Conservation (phyloP, 2,113 vertebrate genomes). For the Himantopus leucocephalus region DNA sequence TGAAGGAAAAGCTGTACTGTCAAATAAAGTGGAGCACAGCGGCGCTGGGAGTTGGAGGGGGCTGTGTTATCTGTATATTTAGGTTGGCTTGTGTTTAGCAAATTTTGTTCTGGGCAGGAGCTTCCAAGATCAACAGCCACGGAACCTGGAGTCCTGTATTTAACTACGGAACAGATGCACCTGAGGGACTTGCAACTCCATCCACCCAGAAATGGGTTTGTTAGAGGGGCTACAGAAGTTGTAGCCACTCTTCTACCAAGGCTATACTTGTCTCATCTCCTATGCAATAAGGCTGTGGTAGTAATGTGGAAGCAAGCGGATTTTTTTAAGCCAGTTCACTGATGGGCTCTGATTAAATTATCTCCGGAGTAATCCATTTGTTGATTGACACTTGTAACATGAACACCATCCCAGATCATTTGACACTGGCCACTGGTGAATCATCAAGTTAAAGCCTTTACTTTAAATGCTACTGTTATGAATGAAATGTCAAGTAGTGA, state of each 20-base stretch:
- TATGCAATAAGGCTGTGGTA: neutral
- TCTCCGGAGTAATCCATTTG: neutral
- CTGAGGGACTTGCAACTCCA: neutral
- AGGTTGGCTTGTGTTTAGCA: neutral
- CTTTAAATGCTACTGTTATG: conserved; percentile 11
- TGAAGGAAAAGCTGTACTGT: conserved; percentile 19
- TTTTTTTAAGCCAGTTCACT: neutral
- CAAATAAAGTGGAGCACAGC: conserved; percentile 41
- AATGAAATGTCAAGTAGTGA: conserved; percentile 40
- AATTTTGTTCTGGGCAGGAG: neutral
- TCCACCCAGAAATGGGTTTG: neutral
- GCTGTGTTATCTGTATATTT: neutral
- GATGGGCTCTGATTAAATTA: conserved; percentile 8
- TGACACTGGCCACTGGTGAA: neutral
- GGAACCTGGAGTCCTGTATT: neutral
- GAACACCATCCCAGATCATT: neutral
- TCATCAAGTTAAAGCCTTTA: conserved; percentile 6
- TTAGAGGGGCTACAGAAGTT: neutral
- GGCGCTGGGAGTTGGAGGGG: neutral
- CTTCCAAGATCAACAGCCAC: neutral
- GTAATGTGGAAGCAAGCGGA: neutral
- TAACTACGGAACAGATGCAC: neutral
- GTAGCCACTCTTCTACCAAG: neutral
- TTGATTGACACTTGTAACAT: conserved; percentile 10
- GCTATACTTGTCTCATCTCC: neutral